A percentile compares a stretch with the other conserved stretches of the same genome.
Conservation (phyloP, 1,140 invertebrate species). For the Cryptotermes secundus region DNA sequence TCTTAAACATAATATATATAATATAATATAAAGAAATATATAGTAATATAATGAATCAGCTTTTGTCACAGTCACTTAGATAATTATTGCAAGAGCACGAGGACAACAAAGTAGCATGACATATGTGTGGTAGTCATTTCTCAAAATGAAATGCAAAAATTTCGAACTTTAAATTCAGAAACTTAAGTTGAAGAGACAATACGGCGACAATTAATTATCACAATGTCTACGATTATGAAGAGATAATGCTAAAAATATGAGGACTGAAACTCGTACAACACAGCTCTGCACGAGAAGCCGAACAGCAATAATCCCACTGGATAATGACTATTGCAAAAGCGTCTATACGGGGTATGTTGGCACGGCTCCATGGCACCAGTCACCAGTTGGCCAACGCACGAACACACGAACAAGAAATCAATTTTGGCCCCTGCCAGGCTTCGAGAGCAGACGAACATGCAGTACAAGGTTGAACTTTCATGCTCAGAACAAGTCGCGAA, state of each 20-base stretch:
- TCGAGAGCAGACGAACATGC: background rate
- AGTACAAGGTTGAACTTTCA: background rate
- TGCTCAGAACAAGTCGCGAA: background rate
- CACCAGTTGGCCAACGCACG: background rate
- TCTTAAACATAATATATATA: no score
- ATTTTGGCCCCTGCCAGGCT: background rate
- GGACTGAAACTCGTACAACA: background rate
- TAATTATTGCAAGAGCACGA: no score
- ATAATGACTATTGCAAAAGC: slow-evolving; percentile 5
- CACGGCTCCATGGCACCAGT: background rate
- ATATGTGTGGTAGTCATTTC: no score
- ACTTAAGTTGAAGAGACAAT: background rate
- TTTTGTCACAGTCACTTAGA: no score
- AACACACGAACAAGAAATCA: background rate
- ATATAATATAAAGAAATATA: no score
- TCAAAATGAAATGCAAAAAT: background rate
- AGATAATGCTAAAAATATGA: background rate
- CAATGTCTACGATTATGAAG: background rate
- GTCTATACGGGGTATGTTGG: background rate
- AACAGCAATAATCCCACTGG: background rate
- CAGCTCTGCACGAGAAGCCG: background rate
- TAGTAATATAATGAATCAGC: no score
- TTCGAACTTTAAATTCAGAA: background rate
- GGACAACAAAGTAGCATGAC: no score
- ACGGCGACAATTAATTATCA: background rate